phyloP scores from a whole-genome alignment of 2,888 invertebrate genomes.

The Drosophila ustulata region DNA sequence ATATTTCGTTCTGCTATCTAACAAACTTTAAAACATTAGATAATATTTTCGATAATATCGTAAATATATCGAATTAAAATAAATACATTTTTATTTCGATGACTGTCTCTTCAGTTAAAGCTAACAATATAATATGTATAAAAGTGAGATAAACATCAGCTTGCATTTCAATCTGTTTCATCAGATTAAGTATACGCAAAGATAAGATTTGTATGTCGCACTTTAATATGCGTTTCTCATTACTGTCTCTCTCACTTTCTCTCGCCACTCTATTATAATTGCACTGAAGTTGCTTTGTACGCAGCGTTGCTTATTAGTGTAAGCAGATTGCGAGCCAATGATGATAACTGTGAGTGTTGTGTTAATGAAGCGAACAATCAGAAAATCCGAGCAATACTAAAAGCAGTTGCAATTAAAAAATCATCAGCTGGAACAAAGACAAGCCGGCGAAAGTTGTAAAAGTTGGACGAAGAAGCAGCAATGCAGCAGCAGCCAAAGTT shows the following conservation, averaged over 20 bases:
- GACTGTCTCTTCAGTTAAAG: too few species aligned
- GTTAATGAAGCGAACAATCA: conserved; percentile 64
- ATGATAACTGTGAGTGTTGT: conserved; percentile 33
- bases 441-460: conserved; percentile 58
- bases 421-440: conserved; percentile 68
- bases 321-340: conserved; percentile 48
- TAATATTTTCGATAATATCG: too few species aligned
- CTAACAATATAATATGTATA: too few species aligned
- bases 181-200: too few species aligned
- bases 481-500: conserved; percentile 44
- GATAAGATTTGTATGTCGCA: too few species aligned
- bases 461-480: conserved; percentile 47
- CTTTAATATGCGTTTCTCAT: not conserved
- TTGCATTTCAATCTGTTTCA: too few species aligned
- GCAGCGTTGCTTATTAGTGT: conserved; percentile 24
- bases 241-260: not conserved
- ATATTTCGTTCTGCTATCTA: too few species aligned
- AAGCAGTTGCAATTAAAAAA: conserved; percentile 75
- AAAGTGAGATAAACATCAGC: too few species aligned
- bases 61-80: too few species aligned
- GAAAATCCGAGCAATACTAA: conserved; percentile 41
- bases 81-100: too few species aligned
- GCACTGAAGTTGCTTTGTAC: conserved; percentile 6
- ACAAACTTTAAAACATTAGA: too few species aligned
- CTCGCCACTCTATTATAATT: not conserved